Evolutionary conservation across 2,888 invertebrate genomes (phyloP).

Genomic region (Horisme vitalbata): DNA sequence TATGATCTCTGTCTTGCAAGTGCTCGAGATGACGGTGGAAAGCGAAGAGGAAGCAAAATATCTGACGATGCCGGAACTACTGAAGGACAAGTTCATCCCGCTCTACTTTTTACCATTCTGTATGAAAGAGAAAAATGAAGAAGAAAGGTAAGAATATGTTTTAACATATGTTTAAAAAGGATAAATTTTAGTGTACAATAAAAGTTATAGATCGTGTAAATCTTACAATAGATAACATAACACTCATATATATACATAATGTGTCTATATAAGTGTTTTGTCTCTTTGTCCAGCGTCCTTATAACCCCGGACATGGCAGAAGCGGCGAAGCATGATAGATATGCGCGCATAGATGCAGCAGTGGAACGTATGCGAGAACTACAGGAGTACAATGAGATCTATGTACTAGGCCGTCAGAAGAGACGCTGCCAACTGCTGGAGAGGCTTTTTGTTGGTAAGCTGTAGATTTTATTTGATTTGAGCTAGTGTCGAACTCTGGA

Average conservation of each 20-base stretch:
- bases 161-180: too few species aligned
- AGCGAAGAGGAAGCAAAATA: conserved; percentile 56
- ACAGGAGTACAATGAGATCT: conserved; percentile 53
- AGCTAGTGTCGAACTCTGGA: too few species aligned
- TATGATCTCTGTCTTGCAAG: conserved; percentile 32
- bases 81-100: conserved; percentile 64
- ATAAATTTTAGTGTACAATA: neutral
- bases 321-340: conserved; percentile 49
- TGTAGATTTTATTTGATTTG: too few species aligned
- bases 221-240: too few species aligned
- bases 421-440: conserved; percentile 53
- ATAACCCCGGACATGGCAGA: conserved; percentile 55
- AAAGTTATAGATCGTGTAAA: too few species aligned
- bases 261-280: too few species aligned
- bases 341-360: conserved; percentile 50
- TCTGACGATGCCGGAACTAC: conserved; percentile 57
- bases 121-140: conserved; percentile 52
- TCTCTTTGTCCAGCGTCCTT: conserved; percentile 43
- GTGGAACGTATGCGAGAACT: conserved; percentile 60
- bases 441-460: conserved; percentile 58
- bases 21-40: conserved; percentile 52
- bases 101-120: conserved; percentile 60
- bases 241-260: too few species aligned
- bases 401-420: conserved; percentile 56
- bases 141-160: conserved; percentile 40